Evolutionary conservation across 2,797 vertebrate species (phyloP).

Genomic region (Hyperoplus immaculatus): DNA sequence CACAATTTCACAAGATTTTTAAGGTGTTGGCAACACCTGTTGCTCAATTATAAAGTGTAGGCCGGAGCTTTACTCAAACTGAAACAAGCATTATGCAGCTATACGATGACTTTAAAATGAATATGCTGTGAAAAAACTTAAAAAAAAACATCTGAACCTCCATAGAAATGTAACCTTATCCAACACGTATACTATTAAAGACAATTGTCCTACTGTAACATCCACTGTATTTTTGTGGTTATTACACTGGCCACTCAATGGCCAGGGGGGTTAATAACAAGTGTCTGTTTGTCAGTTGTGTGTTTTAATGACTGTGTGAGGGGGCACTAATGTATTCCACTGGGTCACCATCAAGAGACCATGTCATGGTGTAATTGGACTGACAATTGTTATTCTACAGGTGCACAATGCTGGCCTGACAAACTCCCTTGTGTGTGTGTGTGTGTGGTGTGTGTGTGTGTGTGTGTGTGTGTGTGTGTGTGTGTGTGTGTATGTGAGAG

Average conservation of each 20-base stretch:
- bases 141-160: background rate
- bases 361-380: slow-evolving; percentile 75
- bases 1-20: background rate
- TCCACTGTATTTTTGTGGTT: background rate
- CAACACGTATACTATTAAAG: background rate
- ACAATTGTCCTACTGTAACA: background rate
- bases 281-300: slow-evolving; percentile 57
- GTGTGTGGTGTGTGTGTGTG: background rate
- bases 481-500: slow-evolving; percentile 7
- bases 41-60: background rate
- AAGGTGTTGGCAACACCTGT: background rate
- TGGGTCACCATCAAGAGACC: slow-evolving; percentile 63
- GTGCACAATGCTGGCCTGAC: slow-evolving; percentile 60
- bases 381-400: slow-evolving; percentile 70
- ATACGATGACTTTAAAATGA: background rate
- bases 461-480: slow-evolving; percentile 16
- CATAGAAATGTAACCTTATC: background rate
- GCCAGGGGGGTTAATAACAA: slow-evolving; percentile 46
- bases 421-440: slow-evolving; percentile 39
- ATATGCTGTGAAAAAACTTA: background rate
- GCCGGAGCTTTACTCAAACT: background rate
- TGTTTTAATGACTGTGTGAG: slow-evolving; percentile 55
- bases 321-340: slow-evolving; percentile 57
- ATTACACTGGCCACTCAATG: background rate
- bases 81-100: background rate